Conservation (phyloP, 2,113 vertebrate species). For the Toxotes chatareus region DNA sequence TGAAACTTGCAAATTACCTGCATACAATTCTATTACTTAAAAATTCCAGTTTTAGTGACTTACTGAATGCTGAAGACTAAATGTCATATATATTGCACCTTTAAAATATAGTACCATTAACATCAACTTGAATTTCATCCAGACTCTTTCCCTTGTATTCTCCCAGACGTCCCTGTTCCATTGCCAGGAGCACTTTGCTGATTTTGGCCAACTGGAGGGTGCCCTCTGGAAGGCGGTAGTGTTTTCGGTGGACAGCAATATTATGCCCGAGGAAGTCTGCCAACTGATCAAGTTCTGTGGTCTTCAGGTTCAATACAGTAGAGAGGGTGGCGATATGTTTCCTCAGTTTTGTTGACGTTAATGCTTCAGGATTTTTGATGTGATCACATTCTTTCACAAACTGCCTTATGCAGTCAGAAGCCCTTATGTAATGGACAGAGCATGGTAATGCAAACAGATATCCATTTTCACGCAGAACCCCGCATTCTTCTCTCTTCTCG, state of each 20-base stretch:
- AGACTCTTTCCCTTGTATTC: slow-evolving; percentile 35
- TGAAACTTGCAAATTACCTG: too few relatives aligned
- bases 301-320: slow-evolving; percentile 28
- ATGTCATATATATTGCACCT: too few relatives aligned
- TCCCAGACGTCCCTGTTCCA: slow-evolving; percentile 23
- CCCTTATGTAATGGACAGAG: neutral
- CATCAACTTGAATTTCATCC: slow-evolving; percentile 32
- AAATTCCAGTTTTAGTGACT: too few relatives aligned
- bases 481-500: too few relatives aligned
- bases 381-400: slow-evolving; percentile 32
- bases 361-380: slow-evolving; percentile 12
- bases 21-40: too few relatives aligned
- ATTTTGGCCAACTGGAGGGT: slow-evolving; percentile 28
- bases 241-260: neutral
- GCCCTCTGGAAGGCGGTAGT: slow-evolving; percentile 16
- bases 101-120: neutral
- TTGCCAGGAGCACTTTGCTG: slow-evolving; percentile 28
- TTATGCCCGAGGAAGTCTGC: slow-evolving; percentile 39
- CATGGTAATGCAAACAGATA: too few relatives aligned
- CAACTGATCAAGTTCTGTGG: slow-evolving; percentile 34
- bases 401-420: slow-evolving; percentile 26
- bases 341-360: slow-evolving; percentile 24
- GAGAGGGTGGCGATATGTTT: slow-evolving; percentile 43
- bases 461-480: too few relatives aligned
- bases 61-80: too few relatives aligned